A percentile compares a stretch with the other conserved stretches of the same genome.
These are phyloP conservation scores for Timandra comae DNA, from an alignment of 2,888 invertebrate genomes.

Conservation along the genomic window DNA sequence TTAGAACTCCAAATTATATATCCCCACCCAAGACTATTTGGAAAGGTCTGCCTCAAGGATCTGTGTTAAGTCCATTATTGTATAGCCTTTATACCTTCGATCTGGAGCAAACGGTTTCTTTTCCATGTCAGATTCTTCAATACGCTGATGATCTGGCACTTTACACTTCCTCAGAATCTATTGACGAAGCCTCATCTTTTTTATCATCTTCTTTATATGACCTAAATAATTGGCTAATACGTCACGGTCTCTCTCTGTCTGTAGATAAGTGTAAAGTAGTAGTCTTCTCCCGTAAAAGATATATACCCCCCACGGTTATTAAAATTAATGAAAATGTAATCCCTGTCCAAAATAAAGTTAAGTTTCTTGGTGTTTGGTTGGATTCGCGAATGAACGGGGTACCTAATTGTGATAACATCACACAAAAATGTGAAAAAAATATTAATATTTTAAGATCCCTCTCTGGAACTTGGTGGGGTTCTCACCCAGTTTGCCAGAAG, in stretches of 20 bases:
- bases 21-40: conserved; percentile 8
- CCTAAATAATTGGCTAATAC: conserved; percentile 3
- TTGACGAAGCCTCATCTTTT: neutral
- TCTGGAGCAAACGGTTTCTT: conserved; percentile 2
- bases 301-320: neutral
- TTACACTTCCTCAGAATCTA: conserved; percentile 2
- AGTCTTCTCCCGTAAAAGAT: conserved; percentile 5
- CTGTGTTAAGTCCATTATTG: conserved; percentile 15
- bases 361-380: conserved; percentile 9
- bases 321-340: neutral
- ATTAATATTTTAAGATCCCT: conserved; percentile 9
- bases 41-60: conserved; percentile 19
- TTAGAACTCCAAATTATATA: neutral
- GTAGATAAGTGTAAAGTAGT: conserved; percentile 3
- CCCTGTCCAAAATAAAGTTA: neutral
- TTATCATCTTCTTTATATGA: neutral
- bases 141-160: conserved; percentile 17
- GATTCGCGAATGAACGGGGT: conserved; percentile 9
- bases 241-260: conserved; percentile 8
- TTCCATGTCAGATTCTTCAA: conserved; percentile 8
- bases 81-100: conserved; percentile 15
- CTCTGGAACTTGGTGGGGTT: conserved; percentile 19
- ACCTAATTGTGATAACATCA: conserved; percentile 6
- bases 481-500: conserved; percentile 18
- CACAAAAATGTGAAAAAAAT: conserved; percentile 9